Base-by-base conservation (phyloP, 2,797 vertebrate genomes). In the Cossypha caffra region DNA sequence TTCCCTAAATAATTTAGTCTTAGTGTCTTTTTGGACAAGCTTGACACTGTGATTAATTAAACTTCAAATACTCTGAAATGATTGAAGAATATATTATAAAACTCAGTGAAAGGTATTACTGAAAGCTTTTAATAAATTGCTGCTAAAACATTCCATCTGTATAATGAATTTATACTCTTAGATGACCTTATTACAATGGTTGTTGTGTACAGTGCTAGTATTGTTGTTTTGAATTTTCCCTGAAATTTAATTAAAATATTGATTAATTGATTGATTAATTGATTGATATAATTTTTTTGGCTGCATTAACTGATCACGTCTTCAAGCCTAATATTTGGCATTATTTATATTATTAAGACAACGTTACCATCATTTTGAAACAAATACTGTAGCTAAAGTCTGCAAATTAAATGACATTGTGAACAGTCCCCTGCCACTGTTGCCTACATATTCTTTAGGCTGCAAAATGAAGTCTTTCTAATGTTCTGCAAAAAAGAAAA, bases 11-110 rank as follows among this genome's bases (percentile, higher is more conserved):
- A 86, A 88, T 82, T 91, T 81, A 76, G 55, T 72, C 76, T 72
- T 55, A 11, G 17, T 96, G 37, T 88, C 91, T 86, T 92, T 90
- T 92, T 79, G 16, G 48, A 95, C 37, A 95, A 88, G 55, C 8
- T 58, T 91, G 93, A 95, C 80, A 61, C 86, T 95, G 40, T 95
- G 73, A 97, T 96, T 95, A 93, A 96, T 96, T 96, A 94, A 96
- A 88, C 51, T 79, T 81, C 82, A 87, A 77, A 72, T 73, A 61
- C 16, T 90, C 19, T 91, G 61, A 91, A 96, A 94, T 91, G 63
- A 86, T 19, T 95, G 57, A 94, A 95, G 76, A 84, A 72, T 80
- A 91, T 91, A 89, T 94, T 93, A 66, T 64, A 76, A 80, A 94
- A 81, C 47, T 68, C 50, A 54, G 13, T 78, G 38, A 90, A 96